phyloP scores from a whole-genome alignment of 2,113 vertebrate species.

The Penelope pileata region DNA sequence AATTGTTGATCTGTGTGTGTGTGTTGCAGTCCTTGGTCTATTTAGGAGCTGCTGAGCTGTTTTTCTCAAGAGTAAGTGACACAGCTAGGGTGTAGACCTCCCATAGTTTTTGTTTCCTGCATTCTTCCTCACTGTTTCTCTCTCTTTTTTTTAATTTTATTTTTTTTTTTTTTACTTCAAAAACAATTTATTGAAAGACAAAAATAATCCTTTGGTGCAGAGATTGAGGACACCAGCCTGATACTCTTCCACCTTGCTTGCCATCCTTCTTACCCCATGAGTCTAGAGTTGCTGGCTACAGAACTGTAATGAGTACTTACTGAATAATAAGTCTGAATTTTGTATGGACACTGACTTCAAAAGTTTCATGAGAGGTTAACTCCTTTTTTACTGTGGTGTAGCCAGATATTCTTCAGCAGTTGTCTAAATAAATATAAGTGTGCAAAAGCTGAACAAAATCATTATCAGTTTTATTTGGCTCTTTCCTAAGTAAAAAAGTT shows the following conservation, averaged over 20 bases:
- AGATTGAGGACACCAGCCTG: background rate
- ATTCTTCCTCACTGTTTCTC: background rate
- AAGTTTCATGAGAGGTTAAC: background rate
- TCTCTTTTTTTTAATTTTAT: background rate
- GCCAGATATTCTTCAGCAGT: background rate
- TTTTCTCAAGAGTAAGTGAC: background rate
- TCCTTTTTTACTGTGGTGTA: background rate
- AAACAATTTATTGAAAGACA: background rate
- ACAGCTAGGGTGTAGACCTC: background rate
- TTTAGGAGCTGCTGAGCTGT: background rate
- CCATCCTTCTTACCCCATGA: background rate
- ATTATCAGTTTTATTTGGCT: background rate
- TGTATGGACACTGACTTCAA: rapidly evolving
- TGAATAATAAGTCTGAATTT: background rate
- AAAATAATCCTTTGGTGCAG: background rate
- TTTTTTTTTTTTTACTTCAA: background rate
- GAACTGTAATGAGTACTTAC: background rate
- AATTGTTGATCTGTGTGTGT: background rate
- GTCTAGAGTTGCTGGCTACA: background rate
- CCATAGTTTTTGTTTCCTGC: background rate
- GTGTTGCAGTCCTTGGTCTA: background rate
- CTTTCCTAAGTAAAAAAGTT: background rate
- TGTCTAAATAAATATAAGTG: background rate
- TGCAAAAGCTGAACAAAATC: background rate
- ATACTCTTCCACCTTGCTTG: background rate